Evolutionary conservation across 2,113 vertebrate genomes (phyloP), one percentile per base, ranked within the genome.

Genomic region (Fulica atra): DNA sequence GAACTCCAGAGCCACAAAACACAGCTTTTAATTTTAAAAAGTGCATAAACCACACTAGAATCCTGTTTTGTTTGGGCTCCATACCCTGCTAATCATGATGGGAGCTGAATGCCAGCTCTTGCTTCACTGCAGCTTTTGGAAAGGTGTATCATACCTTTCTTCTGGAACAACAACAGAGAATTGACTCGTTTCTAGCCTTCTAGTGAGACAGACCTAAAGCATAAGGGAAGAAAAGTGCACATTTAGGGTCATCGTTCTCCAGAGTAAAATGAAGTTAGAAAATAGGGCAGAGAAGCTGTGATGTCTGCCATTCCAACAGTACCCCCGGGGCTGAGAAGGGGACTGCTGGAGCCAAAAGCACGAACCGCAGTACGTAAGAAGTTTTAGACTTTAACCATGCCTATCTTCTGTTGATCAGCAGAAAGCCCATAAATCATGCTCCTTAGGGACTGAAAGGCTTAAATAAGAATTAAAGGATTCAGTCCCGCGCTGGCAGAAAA

Each of bases 251-350:
- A 53, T 66, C 12, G 40, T 81, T 79, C 72, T 95, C 88, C 76
- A 84, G 69, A 53, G 38, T 46, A 69, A 78, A 94, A 95, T 78
- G 33, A 71, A 92, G 48, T 94, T 74, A 93, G 81, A 90, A 94
- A 92, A 90, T 7, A 84, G 36, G 26, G 16, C 69, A 83, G 82
- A 93, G 86, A 40, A 88, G 38, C 59, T 74, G 64, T 51, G 85
- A 81, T 65, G 69, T 21, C 72, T 86, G 76, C 76, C 46, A 66
- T 80, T 72, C 80, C 89, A 77, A 36, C 59, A 63, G 11, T 29
- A 66, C 74, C 68, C 70, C 16, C 61, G 68, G 38, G 84, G 42
- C 78, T 91, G 64, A 68, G 68, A 65, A 77, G 38, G 60, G 82
- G 46, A 64, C 40, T 48, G 72, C 48, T 66, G 73, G 64, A 92